phyloP scores from a whole-genome alignment of 2,888 invertebrate genomes.

The Trichogramma dendrolimi region DNA sequence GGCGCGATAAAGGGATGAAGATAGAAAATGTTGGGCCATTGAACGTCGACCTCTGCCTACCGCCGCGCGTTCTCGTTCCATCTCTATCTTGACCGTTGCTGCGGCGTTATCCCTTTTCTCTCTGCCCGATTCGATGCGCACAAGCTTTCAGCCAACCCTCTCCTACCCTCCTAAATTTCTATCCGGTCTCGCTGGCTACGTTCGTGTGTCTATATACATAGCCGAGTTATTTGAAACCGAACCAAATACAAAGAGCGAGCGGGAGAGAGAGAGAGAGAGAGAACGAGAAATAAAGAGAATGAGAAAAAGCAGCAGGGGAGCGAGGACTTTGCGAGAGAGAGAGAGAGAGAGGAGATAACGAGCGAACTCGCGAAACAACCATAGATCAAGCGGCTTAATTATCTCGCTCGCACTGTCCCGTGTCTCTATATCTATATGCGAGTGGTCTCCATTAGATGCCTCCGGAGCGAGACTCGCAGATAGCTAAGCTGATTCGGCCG shows the following conservation, averaged over 20 bases:
- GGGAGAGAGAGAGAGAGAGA: conserved; percentile 19
- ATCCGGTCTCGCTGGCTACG: conserved; percentile 24
- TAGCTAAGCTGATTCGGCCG: conserved; percentile 27
- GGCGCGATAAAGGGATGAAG: conserved; percentile 43
- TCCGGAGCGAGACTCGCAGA: background rate
- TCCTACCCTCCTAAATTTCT: conserved; percentile 13
- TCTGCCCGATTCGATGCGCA: background rate
- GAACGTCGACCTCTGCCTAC: conserved; percentile 49
- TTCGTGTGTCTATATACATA: conserved; percentile 33
- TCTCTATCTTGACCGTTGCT: conserved; percentile 31
- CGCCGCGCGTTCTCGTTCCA: conserved; percentile 15
- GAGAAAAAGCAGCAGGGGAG: conserved; percentile 27
- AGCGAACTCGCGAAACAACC: conserved; percentile 53
- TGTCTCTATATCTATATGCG: conserved; percentile 27
- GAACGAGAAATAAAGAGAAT: conserved; percentile 17
- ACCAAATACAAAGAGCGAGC: conserved; percentile 27
- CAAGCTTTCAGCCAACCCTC: conserved; percentile 2
- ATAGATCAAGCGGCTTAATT: conserved; percentile 52
- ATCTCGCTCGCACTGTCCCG: conserved; percentile 49
- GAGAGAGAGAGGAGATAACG: conserved; percentile 49
- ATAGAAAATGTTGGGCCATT: conserved; percentile 49
- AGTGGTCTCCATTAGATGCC: conserved; percentile 6
- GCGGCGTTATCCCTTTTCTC: conserved; percentile 13
- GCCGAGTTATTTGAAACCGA: conserved; percentile 24
- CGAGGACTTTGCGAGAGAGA: conserved; percentile 18